phyloP scores from a whole-genome alignment of 1,140 invertebrate genomes.

The Drosophila subobscura region DNA sequence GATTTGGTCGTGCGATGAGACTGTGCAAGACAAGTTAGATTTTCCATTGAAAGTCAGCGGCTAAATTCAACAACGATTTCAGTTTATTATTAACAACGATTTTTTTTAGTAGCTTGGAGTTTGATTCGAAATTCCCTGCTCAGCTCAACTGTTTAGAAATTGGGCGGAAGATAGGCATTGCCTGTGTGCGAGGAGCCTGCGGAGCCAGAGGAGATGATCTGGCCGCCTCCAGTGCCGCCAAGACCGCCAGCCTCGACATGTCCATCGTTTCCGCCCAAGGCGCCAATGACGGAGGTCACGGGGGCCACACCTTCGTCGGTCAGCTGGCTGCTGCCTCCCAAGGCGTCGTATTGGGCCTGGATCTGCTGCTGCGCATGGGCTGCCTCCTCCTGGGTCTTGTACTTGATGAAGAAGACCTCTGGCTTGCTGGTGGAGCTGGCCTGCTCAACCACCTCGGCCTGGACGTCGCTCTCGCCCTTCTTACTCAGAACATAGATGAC shows the following conservation, averaged over 20 bases:
- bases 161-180: conserved; percentile 81
- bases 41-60: no score
- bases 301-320: conserved; percentile 80
- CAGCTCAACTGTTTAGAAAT: conserved; percentile 74
- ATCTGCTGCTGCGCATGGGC: conserved; percentile 81
- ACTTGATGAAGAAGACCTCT: conserved; percentile 90
- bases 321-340: conserved; percentile 77
- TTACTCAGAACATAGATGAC: conserved; percentile 94
- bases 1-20: neutral
- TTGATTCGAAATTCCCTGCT: conserved; percentile 4
- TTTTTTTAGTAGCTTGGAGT: conserved; percentile 5
- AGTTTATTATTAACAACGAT: conserved; percentile 73
- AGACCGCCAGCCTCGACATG: conserved; percentile 29
- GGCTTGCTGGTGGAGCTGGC: conserved; percentile 87
- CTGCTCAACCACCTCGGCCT: conserved; percentile 74
- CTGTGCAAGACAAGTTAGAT: no score
- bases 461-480: conserved; percentile 84
- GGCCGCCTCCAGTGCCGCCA: conserved; percentile 33
- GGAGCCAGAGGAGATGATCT: conserved; percentile 31
- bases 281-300: conserved; percentile 79
- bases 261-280: conserved; percentile 60
- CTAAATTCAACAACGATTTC: conserved; percentile 61
- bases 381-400: conserved; percentile 87
- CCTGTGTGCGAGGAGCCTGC: conserved; percentile 42
- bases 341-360: conserved; percentile 80